These are phyloP conservation scores for Alosa sapidissima DNA, from an alignment of 2,797 vertebrate genomes.

Conservation along the genomic window DNA sequence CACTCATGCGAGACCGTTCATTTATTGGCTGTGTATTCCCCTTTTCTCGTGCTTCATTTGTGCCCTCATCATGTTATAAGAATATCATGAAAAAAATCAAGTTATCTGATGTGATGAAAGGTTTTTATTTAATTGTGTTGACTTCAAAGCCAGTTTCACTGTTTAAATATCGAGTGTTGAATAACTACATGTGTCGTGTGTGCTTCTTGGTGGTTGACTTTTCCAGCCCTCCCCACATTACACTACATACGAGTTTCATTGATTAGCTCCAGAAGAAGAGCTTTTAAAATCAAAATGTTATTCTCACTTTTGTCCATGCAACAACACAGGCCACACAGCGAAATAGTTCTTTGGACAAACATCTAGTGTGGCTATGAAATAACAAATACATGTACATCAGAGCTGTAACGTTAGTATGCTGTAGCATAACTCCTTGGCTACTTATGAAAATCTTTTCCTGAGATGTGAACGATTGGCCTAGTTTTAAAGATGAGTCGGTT, in stretches of 20 bases:
- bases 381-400: background rate
- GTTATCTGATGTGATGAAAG: background rate
- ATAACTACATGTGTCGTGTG: constrained; percentile 13
- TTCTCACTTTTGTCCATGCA: too few species aligned
- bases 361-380: background rate
- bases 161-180: constrained; percentile 36
- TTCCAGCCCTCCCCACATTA: background rate
- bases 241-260: background rate
- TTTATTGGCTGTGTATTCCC: background rate
- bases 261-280: background rate
- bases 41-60: background rate
- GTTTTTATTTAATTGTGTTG: constrained; percentile 28
- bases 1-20: constrained; percentile 15
- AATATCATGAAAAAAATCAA: background rate
- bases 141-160: constrained; percentile 31
- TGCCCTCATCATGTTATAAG: background rate
- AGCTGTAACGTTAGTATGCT: background rate
- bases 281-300: too few species aligned
- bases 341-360: too few species aligned
- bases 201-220: constrained; percentile 27
- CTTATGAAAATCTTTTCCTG: background rate
- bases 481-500: background rate
- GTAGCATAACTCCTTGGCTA: background rate
- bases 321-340: too few species aligned
- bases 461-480: background rate